Conservation (phyloP, 2,888 invertebrate genomes). For the Dorcus hopei region DNA sequence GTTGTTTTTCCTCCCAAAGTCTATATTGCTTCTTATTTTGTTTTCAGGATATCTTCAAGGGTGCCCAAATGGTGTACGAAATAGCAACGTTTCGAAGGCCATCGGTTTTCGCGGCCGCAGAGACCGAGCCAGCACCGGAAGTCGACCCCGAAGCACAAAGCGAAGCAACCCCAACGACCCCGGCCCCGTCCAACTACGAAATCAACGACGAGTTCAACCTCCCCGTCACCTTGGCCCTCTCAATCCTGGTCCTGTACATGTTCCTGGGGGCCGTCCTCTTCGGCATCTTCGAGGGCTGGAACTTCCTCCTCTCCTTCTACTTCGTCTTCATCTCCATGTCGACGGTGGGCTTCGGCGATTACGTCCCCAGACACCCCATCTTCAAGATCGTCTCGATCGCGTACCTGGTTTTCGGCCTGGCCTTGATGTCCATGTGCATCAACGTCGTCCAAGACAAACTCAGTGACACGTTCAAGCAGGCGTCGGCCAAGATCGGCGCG, state of each 20-base stretch:
- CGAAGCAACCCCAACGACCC: conserved; percentile 69
- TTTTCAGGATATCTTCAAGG: conserved; percentile 77
- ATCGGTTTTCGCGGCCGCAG: conserved; percentile 54
- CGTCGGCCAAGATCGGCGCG: conserved; percentile 80
- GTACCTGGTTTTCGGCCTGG: conserved; percentile 90
- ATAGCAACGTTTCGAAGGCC: conserved; percentile 72
- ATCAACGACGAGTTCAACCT: conserved; percentile 93
- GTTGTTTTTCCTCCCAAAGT: no score
- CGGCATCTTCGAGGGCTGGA: conserved; percentile 77
- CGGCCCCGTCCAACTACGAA: conserved; percentile 73
- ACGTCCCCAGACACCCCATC: conserved; percentile 78
- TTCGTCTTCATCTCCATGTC: conserved; percentile 97
- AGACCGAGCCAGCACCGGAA: conserved; percentile 34
- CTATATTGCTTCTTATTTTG: no score
- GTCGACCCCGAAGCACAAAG: conserved; percentile 21
- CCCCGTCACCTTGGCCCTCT: conserved; percentile 84
- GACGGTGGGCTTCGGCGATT: conserved; percentile 95
- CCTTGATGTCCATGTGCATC: conserved; percentile 95
- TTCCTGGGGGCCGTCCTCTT: conserved; percentile 81
- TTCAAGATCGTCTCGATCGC: conserved; percentile 89
- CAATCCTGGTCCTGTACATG: conserved; percentile 81
- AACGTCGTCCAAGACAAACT: conserved; percentile 87
- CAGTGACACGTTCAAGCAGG: conserved; percentile 78
- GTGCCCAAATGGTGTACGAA: conserved; percentile 77
- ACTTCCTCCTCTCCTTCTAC: conserved; percentile 91